Conservation (phyloP, 2,888 invertebrate species). For the Abscondita cerata region DNA sequence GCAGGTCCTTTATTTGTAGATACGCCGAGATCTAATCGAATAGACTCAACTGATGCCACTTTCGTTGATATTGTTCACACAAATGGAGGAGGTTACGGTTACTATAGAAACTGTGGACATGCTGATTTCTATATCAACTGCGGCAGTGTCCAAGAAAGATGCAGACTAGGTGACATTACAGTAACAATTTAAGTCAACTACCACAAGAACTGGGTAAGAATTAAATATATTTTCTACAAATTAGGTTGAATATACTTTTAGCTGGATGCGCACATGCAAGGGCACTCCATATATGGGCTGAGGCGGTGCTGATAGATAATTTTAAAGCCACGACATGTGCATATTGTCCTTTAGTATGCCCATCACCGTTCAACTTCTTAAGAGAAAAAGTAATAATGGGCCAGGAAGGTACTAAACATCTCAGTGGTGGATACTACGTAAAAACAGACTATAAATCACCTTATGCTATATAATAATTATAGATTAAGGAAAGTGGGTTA, state of each 20-base stretch:
- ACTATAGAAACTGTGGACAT: slow-evolving; percentile 13
- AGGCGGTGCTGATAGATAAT: not conserved
- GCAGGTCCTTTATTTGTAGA: slow-evolving; percentile 17
- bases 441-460: not conserved
- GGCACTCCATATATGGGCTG: not conserved
- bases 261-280: too few relatives aligned
- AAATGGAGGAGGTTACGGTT: slow-evolving; percentile 17
- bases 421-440: not conserved
- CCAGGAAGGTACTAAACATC: not conserved
- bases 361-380: not conserved
- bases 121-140: slow-evolving; percentile 25
- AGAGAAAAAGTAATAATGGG: not conserved
- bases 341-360: not conserved
- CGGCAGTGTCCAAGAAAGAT: slow-evolving; percentile 16
- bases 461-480: too few relatives aligned
- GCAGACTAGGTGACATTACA: too few relatives aligned
- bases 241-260: too few relatives aligned
- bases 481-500: too few relatives aligned
- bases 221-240: too few relatives aligned
- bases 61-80: slow-evolving; percentile 24
- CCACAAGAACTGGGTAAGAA: too few relatives aligned
- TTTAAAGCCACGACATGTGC: not conserved
- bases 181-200: too few relatives aligned
- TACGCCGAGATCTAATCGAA: not conserved
- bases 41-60: slow-evolving; percentile 18